Evolutionary conservation across 2,888 invertebrate genomes (phyloP).

Genomic region (Bellardia pandia): DNA sequence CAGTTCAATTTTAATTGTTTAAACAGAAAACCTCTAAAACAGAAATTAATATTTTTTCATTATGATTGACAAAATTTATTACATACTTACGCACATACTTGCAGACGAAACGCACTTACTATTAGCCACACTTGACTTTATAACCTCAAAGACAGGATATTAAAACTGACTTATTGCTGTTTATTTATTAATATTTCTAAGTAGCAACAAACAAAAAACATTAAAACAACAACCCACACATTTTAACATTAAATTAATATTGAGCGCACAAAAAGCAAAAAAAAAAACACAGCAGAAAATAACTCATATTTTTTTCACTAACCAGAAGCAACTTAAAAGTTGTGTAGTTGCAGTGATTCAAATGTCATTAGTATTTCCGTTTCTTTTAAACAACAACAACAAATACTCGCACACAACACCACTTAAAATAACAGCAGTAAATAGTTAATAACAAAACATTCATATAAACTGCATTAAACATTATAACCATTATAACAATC

Average conservation of each 20-base stretch:
- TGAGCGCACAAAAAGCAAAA: slow-evolving; percentile 39
- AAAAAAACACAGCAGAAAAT: background rate
- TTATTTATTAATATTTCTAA: slow-evolving; percentile 36
- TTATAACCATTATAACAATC: slow-evolving; percentile 52
- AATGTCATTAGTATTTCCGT: slow-evolving; percentile 72
- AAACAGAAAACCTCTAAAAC: slow-evolving; percentile 7
- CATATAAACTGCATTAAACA: slow-evolving; percentile 46
- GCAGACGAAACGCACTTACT: no score
- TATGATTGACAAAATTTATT: slow-evolving; percentile 42
- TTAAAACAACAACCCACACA: slow-evolving; percentile 54
- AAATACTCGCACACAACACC: background rate
- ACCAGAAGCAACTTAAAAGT: slow-evolving; percentile 42
- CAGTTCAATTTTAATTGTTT: slow-evolving; percentile 13
- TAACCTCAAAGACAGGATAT: slow-evolving; percentile 62
- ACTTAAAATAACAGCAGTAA: slow-evolving; percentile 52
- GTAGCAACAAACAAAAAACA: slow-evolving; percentile 1
- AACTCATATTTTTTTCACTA: slow-evolving; percentile 17
- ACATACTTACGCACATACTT: background rate
- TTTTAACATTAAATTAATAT: slow-evolving; percentile 47
- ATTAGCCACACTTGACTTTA: slow-evolving; percentile 42
- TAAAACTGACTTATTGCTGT: slow-evolving; percentile 41
- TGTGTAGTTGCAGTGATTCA: slow-evolving; percentile 65
- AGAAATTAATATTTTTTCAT: slow-evolving; percentile 1
- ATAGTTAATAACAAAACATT: slow-evolving; percentile 47
- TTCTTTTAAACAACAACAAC: slow-evolving; percentile 47